phyloP scores from a whole-genome alignment of 2,888 invertebrate species.

The Drosophila parthenogenetica region DNA sequence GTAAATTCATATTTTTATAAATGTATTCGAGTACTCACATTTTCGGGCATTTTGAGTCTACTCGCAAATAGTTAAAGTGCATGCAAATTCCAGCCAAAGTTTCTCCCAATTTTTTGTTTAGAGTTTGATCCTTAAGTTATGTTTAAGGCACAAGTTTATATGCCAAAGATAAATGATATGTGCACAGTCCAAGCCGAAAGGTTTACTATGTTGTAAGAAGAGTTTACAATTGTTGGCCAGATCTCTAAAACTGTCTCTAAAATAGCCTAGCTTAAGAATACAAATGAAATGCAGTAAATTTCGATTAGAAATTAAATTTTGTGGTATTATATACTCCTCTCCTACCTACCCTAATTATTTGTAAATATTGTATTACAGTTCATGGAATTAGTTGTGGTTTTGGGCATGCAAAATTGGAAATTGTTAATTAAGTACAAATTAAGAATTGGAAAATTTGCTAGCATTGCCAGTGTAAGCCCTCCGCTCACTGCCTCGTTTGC shows the following conservation, averaged over 20 bases:
- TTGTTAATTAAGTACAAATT: constrained; percentile 16
- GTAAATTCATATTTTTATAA: constrained; percentile 29
- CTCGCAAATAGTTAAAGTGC: constrained; percentile 20
- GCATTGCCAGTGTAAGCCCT: constrained; percentile 45
- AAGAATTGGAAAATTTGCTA: constrained; percentile 10
- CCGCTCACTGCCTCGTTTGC: constrained; percentile 47
- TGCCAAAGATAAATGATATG: constrained; percentile 4
- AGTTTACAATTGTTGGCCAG: background rate
- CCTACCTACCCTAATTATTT: constrained; percentile 18
- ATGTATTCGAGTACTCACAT: constrained; percentile 20
- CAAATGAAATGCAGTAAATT: constrained; percentile 17
- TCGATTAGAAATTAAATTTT: constrained; percentile 8
- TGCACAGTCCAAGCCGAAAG: background rate
- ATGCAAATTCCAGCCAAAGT: constrained; percentile 46
- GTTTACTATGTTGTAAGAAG: background rate
- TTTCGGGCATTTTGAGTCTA: constrained; percentile 6
- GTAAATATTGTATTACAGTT: constrained; percentile 26
- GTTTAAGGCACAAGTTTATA: constrained; percentile 11
- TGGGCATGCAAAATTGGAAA: constrained; percentile 11
- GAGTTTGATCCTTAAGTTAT: constrained; percentile 24
- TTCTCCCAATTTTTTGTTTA: background rate
- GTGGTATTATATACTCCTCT: background rate
- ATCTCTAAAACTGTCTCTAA: background rate
- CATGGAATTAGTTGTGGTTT: constrained; percentile 13
- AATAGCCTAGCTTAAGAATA: background rate